Evolutionary conservation across 1,140 invertebrate species (phyloP).

Genomic region (Metaphire vulgaris): DNA sequence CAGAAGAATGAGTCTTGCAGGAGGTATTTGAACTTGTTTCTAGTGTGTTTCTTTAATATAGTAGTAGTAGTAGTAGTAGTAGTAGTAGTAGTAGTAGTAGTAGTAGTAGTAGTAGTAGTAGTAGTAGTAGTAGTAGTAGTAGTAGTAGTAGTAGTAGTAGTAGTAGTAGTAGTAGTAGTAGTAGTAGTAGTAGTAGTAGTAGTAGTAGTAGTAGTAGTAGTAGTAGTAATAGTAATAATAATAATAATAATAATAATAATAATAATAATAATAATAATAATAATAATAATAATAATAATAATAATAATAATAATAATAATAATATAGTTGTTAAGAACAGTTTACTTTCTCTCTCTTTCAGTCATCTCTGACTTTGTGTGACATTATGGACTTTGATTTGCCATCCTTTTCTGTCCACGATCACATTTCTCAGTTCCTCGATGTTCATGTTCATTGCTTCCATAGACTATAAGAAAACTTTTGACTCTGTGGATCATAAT

Average conservation of each 20-base stretch:
- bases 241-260: slow-evolving; percentile 10
- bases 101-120: slow-evolving; percentile 9
- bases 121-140: slow-evolving; percentile 9
- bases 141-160: slow-evolving; percentile 9
- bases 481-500: no score
- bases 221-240: slow-evolving; percentile 10
- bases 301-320: no score
- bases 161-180: slow-evolving; percentile 9
- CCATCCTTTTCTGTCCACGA: no score
- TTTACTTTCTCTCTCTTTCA: no score
- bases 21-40: no score
- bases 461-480: no score
- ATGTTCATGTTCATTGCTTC: no score
- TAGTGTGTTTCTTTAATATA: slow-evolving; percentile 7
- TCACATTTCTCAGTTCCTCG: no score
- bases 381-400: no score
- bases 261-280: slow-evolving; percentile 10
- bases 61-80: slow-evolving; percentile 10
- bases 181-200: slow-evolving; percentile 9
- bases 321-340: no score
- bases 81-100: slow-evolving; percentile 9
- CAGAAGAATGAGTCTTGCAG: no score
- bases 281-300: slow-evolving; percentile 10
- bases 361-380: no score
- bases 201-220: slow-evolving; percentile 9